Evolutionary conservation across 2,113 vertebrate genomes (phyloP).

Genomic region (Smithornis capensis): DNA sequence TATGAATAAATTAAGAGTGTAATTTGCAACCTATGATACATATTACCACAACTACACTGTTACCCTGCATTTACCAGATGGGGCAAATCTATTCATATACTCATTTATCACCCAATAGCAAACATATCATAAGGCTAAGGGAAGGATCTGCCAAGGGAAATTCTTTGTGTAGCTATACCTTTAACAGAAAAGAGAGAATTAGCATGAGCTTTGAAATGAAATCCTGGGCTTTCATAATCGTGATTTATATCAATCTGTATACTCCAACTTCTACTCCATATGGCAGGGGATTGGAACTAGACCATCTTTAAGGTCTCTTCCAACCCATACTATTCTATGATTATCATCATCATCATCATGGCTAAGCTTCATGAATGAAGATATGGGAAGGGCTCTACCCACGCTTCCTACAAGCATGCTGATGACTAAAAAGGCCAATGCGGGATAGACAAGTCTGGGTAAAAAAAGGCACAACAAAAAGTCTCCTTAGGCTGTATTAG

Average conservation of each 20-base stretch:
- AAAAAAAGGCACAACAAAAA: too few relatives aligned
- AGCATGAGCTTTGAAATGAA: not conserved
- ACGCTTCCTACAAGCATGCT: too few relatives aligned
- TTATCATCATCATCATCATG: too few relatives aligned
- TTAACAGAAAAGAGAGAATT: not conserved
- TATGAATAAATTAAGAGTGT: not conserved
- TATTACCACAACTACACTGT: not conserved
- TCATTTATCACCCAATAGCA: not conserved
- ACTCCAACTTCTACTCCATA: not conserved
- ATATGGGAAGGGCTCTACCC: too few relatives aligned
- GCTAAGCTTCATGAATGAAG: too few relatives aligned
- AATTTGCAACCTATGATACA: not conserved
- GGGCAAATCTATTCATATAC: not conserved
- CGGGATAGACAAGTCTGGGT: too few relatives aligned
- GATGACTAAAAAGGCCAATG: too few relatives aligned
- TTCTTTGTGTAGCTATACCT: not conserved
- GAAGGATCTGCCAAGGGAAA: not conserved
- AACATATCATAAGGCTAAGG: rapidly evolving
- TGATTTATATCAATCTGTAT: not conserved
- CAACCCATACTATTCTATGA: not conserved
- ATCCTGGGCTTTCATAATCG: not conserved
- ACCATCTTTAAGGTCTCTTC: not conserved
- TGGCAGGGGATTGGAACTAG: not conserved
- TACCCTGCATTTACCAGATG: not conserved
- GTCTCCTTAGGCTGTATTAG: too few relatives aligned